A percentile compares a stretch with the other conserved stretches of the same genome.
Conservation (phyloP, 2,113 vertebrate species). For the Mesocricetus auratus region DNA sequence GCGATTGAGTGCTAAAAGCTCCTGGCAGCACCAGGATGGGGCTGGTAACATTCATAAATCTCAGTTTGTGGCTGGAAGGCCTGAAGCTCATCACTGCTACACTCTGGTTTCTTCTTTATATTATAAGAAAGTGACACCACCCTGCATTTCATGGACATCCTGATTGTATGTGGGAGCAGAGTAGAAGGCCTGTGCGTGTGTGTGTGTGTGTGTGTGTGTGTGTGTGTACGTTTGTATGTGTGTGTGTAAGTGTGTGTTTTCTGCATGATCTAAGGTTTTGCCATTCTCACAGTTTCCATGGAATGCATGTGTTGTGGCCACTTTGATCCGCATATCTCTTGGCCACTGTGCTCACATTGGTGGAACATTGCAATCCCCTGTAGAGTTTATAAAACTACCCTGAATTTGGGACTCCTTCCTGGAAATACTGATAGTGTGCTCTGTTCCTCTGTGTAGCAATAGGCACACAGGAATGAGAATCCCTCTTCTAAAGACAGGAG, state of each 20-base stretch:
- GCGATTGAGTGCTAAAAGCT: not conserved
- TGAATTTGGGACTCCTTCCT: not conserved
- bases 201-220: too few species aligned
- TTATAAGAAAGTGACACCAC: not conserved
- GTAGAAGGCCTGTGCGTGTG: not conserved
- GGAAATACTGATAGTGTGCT: not conserved
- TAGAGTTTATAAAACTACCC: not conserved
- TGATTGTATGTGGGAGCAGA: too few species aligned
- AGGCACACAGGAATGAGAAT: not conserved
- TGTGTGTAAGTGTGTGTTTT: not conserved
- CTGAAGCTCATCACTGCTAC: not conserved
- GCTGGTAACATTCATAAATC: too few species aligned
- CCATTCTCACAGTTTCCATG: not conserved
- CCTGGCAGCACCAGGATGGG: not conserved
- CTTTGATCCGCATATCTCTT: not conserved
- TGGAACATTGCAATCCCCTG: too few species aligned
- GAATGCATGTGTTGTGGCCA: not conserved
- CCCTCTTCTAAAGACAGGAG: not conserved
- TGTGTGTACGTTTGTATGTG: too few species aligned
- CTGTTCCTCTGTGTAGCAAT: not conserved
- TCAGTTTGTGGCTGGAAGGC: not conserved
- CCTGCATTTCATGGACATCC: not conserved
- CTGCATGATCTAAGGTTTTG: not conserved
- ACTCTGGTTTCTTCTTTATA: not conserved
- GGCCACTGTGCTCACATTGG: not conserved